These are phyloP conservation scores for Andrena flavipes DNA, from an alignment of 2,888 invertebrate genomes.

Conservation along the genomic window DNA sequence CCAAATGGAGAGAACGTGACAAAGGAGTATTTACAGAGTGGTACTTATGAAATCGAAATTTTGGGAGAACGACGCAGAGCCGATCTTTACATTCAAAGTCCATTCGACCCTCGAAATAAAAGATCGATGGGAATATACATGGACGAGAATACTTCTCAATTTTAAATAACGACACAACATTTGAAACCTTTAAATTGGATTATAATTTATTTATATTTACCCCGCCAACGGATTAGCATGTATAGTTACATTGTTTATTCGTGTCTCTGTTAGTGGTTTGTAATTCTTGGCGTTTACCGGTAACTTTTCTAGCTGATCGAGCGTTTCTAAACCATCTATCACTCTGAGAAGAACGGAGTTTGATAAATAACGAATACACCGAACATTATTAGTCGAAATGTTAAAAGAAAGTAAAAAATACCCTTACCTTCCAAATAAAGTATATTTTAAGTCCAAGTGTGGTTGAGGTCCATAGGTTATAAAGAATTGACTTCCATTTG, in stretches of 20 bases:
- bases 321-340: conserved; percentile 97
- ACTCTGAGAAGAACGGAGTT: conserved; percentile 88
- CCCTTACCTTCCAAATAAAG: conserved; percentile 96
- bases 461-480: conserved; percentile 97
- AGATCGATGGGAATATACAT: conserved; percentile 87
- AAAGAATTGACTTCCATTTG: conserved; percentile 99
- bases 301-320: conserved; percentile 98
- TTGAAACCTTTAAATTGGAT: neutral
- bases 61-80: conserved; percentile 91
- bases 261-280: conserved; percentile 93
- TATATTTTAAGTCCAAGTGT: conserved; percentile 98
- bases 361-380: neutral
- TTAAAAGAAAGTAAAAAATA: neutral
- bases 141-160: neutral
- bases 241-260: conserved; percentile 95
- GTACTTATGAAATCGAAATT: conserved; percentile 92
- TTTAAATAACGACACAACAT: neutral
- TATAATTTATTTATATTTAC: conserved; percentile 79
- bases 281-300: conserved; percentile 97
- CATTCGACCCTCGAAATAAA: conserved; percentile 93
- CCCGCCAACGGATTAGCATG: conserved; percentile 99
- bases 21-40: conserved; percentile 88
- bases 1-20: conserved; percentile 88
- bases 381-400: neutral
- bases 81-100: conserved; percentile 89